Evolutionary conservation across 37 sponge, comb jelly and placozoan genomes (phyloP).

Genomic region (Lycopodina hypogea): DNA sequence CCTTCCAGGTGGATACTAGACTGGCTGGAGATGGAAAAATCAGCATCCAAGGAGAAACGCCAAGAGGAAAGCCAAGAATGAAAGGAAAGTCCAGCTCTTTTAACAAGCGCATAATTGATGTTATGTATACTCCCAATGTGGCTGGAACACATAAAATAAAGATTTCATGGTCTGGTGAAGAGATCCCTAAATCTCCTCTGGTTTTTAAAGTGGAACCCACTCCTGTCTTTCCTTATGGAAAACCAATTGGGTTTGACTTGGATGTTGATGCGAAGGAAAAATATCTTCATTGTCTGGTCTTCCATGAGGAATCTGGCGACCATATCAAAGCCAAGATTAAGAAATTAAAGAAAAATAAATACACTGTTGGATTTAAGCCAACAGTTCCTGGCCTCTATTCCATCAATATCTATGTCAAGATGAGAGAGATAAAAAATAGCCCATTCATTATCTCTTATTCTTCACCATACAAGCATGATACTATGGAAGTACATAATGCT

Average conservation of each 20-base stretch:
- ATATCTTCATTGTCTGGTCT: slow-evolving; percentile 43
- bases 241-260: slow-evolving; percentile 24
- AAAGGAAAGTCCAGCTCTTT: not conserved
- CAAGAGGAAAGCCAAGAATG: slow-evolving; percentile 14
- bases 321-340: slow-evolving; percentile 36
- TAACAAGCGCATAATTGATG: slow-evolving; percentile 25
- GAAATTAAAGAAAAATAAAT: slow-evolving; percentile 31
- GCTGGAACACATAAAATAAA: slow-evolving; percentile 48
- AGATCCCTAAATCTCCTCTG: slow-evolving; percentile 58
- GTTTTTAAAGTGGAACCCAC: slow-evolving; percentile 34
- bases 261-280: slow-evolving; percentile 31
- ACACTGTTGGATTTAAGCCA: slow-evolving; percentile 34
- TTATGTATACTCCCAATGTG: slow-evolving; percentile 55
- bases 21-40: slow-evolving; percentile 73
- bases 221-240: slow-evolving; percentile 25
- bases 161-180: slow-evolving; percentile 47
- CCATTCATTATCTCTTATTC: slow-evolving; percentile 36
- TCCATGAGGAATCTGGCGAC: slow-evolving; percentile 24
- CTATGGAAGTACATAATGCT: slow-evolving; percentile 17
- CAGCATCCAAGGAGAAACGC: slow-evolving; percentile 6
- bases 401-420: slow-evolving; percentile 1
- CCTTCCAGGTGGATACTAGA: slow-evolving; percentile 51
- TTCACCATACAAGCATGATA: slow-evolving; percentile 17
- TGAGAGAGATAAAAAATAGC: slow-evolving; percentile 13
- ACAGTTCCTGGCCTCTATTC: slow-evolving; percentile 52